Evolutionary conservation across 2,888 invertebrate genomes (phyloP).

Genomic region (Mythimna pallens): DNA sequence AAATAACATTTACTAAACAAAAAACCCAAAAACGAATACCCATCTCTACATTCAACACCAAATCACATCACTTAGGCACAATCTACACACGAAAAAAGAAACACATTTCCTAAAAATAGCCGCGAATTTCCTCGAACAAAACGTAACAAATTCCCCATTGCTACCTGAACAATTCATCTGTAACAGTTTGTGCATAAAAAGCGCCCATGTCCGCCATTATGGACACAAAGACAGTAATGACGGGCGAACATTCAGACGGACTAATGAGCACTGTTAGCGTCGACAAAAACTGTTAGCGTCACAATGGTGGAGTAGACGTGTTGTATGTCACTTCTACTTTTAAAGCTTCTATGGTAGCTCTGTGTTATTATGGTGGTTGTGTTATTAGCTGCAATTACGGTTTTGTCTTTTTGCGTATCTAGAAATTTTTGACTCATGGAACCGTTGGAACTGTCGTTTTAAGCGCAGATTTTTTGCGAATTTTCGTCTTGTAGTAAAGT

Average conservation of each 20-base stretch:
- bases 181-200: slow-evolving; percentile 62
- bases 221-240: slow-evolving; percentile 64
- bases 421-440: slow-evolving; percentile 25
- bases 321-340: slow-evolving; percentile 41
- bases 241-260: slow-evolving; percentile 62
- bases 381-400: slow-evolving; percentile 34
- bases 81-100: slow-evolving; percentile 20
- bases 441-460: too few species aligned
- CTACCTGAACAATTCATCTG: slow-evolving; percentile 64
- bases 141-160: slow-evolving; percentile 37
- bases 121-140: slow-evolving; percentile 42
- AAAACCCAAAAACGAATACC: neutral
- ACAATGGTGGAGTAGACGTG: slow-evolving; percentile 39
- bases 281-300: slow-evolving; percentile 62
- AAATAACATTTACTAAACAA: neutral
- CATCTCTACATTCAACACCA: neutral
- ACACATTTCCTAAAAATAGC: slow-evolving; percentile 32
- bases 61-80: slow-evolving; percentile 23
- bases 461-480: neutral
- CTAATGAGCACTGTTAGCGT: slow-evolving; percentile 74
- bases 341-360: slow-evolving; percentile 24
- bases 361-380: neutral
- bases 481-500: neutral
- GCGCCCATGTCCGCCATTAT: slow-evolving; percentile 56
- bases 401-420: neutral